Evolutionary conservation across 2,797 vertebrate species (phyloP), one percentile per base, ranked within the genome.

Genomic region (Danio jaintianensis): DNA sequence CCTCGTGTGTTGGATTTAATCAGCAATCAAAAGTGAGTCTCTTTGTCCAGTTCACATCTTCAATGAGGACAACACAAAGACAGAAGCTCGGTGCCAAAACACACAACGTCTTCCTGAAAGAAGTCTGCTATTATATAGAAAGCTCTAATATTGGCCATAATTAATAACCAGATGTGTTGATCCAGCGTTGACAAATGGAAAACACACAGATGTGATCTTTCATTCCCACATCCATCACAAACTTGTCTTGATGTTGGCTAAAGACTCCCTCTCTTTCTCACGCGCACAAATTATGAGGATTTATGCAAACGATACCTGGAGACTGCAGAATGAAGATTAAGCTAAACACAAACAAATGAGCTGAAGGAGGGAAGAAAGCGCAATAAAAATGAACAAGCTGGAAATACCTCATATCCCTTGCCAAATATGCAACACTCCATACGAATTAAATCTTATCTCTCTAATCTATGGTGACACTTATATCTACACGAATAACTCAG

Each of bases 151-250:
- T 12, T 56, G 62, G 63, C 75, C 82, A 83, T 90, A 90, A 93
- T 91, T 91, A 92, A 91, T 82, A 87, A 67, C 80, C 86, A 87
- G 85, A 86, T 80, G 84, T 75, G 79, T 75, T 79, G 85, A 84
- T 86, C 72, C 66, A 78, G 75, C 55, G 2, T 16, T 80, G 83
- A 69, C 83, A 77, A 88, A 87, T 79, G 75, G 82, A 84, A 87
- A 87, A 85, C 80, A 86, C 85, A 85, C 80, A 29, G 63, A 61
- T 15, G 40, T 75, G 83, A 86, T 90, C 85, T 82, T 84, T 91
- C 86, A 88, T 90, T 89, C 86, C 86, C 88, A 85, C 73, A 84
- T 86, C 85, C 83, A 82, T 89, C 85, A 86, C 38, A 43, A 11
- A 7, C 67, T 81, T 64, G 56, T 75, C 66, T 75, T 83, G 82